Evolutionary conservation across 2,888 invertebrate genomes (phyloP).

Genomic region (Seladonia tumulorum): DNA sequence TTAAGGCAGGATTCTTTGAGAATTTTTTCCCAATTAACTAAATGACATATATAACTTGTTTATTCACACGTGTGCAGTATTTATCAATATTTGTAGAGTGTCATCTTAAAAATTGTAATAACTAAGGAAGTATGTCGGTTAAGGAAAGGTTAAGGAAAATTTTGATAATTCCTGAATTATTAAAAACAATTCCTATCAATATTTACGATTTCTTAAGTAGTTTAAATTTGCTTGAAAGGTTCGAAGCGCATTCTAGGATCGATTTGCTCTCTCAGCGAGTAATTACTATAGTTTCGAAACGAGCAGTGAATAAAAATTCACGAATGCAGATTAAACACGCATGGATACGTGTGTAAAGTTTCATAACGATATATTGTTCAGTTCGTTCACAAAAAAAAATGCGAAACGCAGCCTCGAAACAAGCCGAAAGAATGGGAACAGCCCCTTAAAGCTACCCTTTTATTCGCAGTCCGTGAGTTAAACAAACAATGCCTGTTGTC

Average conservation of each 20-base stretch:
- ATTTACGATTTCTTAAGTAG: too few relatives aligned
- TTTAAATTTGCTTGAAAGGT: background rate
- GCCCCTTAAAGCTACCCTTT: background rate
- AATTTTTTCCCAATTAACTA: background rate
- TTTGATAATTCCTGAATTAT: too few relatives aligned
- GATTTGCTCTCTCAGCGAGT: background rate
- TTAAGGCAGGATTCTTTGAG: background rate
- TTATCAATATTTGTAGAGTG: too few relatives aligned
- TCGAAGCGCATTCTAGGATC: too few relatives aligned
- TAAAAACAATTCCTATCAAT: too few relatives aligned
- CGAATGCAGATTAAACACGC: background rate
- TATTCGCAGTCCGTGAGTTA: background rate
- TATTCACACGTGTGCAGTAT: too few relatives aligned
- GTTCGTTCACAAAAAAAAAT: background rate
- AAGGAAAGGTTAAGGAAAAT: too few relatives aligned
- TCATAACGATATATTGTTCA: background rate
- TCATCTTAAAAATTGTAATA: too few relatives aligned
- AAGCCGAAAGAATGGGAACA: background rate
- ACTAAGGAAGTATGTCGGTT: too few relatives aligned
- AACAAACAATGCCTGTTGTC: constrained; percentile 4
- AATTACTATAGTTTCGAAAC: background rate
- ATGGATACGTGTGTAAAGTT: background rate
- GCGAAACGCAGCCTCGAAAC: background rate
- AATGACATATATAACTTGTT: too few relatives aligned
- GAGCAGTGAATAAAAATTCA: background rate